A percentile compares a stretch with the other conserved stretches of the same genome.
These are phyloP conservation scores for Cantharis lateralis DNA, from an alignment of 2,888 invertebrate genomes.

Conservation along the genomic window DNA sequence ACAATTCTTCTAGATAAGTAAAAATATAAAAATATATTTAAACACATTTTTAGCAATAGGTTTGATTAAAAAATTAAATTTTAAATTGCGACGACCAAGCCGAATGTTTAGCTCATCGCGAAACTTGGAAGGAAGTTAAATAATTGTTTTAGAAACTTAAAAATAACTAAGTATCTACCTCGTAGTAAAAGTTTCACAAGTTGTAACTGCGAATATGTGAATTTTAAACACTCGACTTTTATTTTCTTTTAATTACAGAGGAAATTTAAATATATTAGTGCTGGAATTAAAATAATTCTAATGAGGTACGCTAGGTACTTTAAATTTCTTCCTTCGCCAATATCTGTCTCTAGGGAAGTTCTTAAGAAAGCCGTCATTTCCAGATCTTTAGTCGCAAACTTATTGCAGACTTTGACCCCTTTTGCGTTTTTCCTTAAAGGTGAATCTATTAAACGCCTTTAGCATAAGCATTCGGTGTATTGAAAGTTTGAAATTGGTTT, in stretches of 20 bases:
- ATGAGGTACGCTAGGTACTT: not conserved
- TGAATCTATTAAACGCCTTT: slow-evolving; percentile 19
- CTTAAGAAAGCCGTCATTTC: slow-evolving; percentile 28
- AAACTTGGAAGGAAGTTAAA: not conserved
- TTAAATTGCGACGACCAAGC: not conserved
- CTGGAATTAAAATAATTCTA: not conserved
- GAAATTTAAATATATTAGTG: not conserved
- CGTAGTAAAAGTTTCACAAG: not conserved
- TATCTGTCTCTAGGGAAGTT: slow-evolving; percentile 13
- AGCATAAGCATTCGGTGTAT: slow-evolving; percentile 18
- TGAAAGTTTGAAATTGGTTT: slow-evolving; percentile 31
- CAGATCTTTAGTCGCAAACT: slow-evolving; percentile 21
- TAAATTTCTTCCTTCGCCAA: slow-evolving; percentile 1
- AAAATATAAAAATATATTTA: slow-evolving; percentile 1
- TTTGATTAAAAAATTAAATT: not conserved
- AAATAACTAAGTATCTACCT: not conserved
- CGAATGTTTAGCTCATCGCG: not conserved
- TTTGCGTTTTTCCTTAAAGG: not conserved
- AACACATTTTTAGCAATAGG: not conserved
- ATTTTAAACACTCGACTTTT: not conserved
- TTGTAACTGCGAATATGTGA: not conserved
- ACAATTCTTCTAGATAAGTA: slow-evolving; percentile 11
- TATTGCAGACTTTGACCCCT: slow-evolving; percentile 17
- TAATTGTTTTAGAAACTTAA: not conserved
- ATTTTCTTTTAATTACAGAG: not conserved